Percentiles rank a stretch among this genome's conserved stretches.
These are phyloP conservation scores for Gambelia wislizenii DNA, from an alignment of 2,797 vertebrate species.

Conservation along the genomic window DNA sequence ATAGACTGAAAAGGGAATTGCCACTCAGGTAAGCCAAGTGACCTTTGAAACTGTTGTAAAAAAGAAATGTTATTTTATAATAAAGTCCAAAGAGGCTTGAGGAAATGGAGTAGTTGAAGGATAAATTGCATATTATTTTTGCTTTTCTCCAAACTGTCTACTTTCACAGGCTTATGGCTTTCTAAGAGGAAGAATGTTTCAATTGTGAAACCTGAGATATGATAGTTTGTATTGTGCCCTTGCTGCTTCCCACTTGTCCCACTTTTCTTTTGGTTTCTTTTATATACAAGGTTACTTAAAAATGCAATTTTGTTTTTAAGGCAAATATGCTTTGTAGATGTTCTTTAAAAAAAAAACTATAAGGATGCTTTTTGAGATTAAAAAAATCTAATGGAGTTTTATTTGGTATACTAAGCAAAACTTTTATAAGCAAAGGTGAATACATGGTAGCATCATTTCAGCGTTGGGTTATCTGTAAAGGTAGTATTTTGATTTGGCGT, in stretches of 20 bases:
- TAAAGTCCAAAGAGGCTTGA: conserved; percentile 22
- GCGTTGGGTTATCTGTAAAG: background rate
- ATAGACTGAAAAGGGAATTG: conserved; percentile 20
- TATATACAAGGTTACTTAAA: background rate
- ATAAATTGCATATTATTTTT: conserved; percentile 16
- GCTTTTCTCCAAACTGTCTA: background rate
- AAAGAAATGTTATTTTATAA: conserved; percentile 36
- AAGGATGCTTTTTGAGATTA: background rate
- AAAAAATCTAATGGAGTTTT: background rate
- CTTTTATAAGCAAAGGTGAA: background rate
- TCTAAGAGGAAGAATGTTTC: conserved; percentile 20
- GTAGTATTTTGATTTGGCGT: background rate
- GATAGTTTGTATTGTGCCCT: background rate
- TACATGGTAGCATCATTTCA: background rate
- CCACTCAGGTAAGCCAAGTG: background rate
- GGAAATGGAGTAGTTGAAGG: conserved; percentile 1
- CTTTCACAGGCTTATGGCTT: conserved; percentile 27
- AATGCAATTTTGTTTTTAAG: conserved; percentile 10
- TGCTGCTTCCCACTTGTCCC: background rate
- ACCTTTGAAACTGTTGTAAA: background rate
- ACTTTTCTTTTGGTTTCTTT: fast-evolving
- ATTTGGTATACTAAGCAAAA: background rate
- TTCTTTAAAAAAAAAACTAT: background rate
- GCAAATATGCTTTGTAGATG: background rate
- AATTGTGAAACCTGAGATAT: background rate